Evolutionary conservation across 2,113 vertebrate genomes (phyloP).

Genomic region (Thamnaconus septentrionalis): DNA sequence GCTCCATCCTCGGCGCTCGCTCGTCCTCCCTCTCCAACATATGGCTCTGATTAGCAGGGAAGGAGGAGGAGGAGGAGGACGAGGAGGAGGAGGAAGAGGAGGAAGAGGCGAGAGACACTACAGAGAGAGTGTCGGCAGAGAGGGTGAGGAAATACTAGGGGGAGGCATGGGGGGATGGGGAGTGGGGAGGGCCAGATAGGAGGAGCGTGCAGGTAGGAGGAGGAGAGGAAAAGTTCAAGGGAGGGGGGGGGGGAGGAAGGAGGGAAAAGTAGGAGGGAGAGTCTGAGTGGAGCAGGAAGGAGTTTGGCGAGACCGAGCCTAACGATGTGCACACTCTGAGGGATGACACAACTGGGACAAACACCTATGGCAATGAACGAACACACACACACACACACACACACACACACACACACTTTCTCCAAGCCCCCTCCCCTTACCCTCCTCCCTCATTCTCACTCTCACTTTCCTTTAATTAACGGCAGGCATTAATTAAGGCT

Average conservation of each 20-base stretch:
- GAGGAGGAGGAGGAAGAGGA: conserved; percentile 22
- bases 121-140: conserved; percentile 37
- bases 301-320: conserved; percentile 75
- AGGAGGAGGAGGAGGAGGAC: conserved; percentile 37
- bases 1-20: conserved; percentile 72
- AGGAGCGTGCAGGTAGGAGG: conserved; percentile 25
- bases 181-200: conserved; percentile 24
- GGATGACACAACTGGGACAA: conserved; percentile 79
- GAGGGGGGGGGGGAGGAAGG: not conserved
- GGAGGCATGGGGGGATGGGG: conserved; percentile 27
- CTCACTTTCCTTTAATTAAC: conserved; percentile 76
- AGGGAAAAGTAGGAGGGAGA: conserved; percentile 29
- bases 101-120: conserved; percentile 35
- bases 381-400: conserved; percentile 17
- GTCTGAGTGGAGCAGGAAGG: conserved; percentile 48
- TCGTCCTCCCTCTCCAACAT: conserved; percentile 77
- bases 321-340: conserved; percentile 68
- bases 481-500: conserved; percentile 79
- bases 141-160: conserved; percentile 27
- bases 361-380: conserved; percentile 52
- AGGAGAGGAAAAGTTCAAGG: not conserved
- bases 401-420: conserved; percentile 26
- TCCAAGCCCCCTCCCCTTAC: conserved; percentile 33
- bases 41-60: conserved; percentile 83
- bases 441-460: conserved; percentile 39